These are phyloP conservation scores for Drosophila subobscura DNA, from an alignment of 1,140 invertebrate species.

Conservation along the genomic window DNA sequence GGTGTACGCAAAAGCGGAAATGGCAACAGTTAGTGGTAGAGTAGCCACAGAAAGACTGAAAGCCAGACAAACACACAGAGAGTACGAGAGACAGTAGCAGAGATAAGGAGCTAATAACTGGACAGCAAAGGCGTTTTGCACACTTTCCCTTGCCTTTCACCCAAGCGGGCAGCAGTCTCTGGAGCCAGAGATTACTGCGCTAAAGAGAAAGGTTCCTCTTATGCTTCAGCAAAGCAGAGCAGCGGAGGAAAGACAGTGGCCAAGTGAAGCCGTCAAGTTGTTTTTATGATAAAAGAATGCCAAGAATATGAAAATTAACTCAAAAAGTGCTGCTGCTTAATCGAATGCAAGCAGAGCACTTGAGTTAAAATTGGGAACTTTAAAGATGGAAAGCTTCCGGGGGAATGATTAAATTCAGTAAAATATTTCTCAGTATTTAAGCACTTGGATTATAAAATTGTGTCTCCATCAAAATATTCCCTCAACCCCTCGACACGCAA, in stretches of 20 bases:
- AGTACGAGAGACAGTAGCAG: background rate
- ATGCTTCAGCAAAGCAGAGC: background rate
- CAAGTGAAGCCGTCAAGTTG: constrained; percentile 5
- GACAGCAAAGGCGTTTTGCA: constrained; percentile 2
- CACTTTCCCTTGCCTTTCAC: background rate
- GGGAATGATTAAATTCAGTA: too few species aligned
- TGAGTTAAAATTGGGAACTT: too few species aligned
- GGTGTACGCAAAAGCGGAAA: constrained; percentile 16
- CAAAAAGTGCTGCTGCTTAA: background rate
- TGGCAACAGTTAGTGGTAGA: background rate
- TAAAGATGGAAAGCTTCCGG: too few species aligned
- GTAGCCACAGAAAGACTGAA: background rate
- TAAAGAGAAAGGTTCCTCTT: background rate
- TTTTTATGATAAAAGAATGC: background rate
- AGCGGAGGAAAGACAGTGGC: background rate
- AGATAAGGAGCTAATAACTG: constrained; percentile 38
- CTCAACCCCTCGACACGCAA: background rate
- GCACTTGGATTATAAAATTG: too few species aligned
- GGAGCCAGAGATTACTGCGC: constrained; percentile 14
- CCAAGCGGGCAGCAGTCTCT: background rate
- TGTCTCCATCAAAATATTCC: too few species aligned
- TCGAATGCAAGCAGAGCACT: background rate
- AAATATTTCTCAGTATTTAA: too few species aligned
- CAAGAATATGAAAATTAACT: constrained; percentile 12
- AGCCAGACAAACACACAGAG: constrained; percentile 1